Percentiles rank a stretch among this genome's conserved stretches.
Conservation (phyloP, 2,113 vertebrate species). For the Ceratotherium simum region DNA sequence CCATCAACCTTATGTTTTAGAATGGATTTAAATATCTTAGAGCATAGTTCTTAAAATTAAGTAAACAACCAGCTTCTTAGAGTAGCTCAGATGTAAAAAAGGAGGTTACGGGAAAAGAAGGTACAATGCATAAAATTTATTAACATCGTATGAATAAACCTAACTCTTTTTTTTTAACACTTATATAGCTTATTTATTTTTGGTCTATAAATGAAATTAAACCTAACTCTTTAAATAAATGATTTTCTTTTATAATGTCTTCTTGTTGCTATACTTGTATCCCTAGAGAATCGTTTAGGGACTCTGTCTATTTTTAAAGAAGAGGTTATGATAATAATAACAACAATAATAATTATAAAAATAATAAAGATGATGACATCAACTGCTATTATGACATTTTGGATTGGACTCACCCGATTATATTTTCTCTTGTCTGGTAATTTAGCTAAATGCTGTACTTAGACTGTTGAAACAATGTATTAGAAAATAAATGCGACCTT, state of each 20-base stretch:
- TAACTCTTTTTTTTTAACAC: not conserved
- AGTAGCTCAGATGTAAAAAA: not conserved
- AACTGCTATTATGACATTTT: not conserved
- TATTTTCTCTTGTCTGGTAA: constrained; percentile 3
- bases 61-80: not conserved
- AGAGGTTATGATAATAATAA: not conserved
- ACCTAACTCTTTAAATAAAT: not conserved
- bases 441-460: not conserved
- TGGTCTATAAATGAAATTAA: not conserved
- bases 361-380: not conserved
- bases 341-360: not conserved
- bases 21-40: constrained; percentile 33
- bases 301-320: constrained; percentile 23
- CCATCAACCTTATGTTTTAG: not conserved
- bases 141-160: not conserved
- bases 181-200: too few relatives aligned
- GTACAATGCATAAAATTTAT: not conserved
- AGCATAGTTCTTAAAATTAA: constrained; percentile 18
- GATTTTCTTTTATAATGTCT: not conserved
- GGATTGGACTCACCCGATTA: not conserved
- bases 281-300: not conserved
- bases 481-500: not conserved
- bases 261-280: not conserved
- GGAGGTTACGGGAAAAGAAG: not conserved
- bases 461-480: not conserved